These are phyloP conservation scores for Adelphocoris suturalis DNA, from an alignment of 2,888 invertebrate species.

Conservation along the genomic window DNA sequence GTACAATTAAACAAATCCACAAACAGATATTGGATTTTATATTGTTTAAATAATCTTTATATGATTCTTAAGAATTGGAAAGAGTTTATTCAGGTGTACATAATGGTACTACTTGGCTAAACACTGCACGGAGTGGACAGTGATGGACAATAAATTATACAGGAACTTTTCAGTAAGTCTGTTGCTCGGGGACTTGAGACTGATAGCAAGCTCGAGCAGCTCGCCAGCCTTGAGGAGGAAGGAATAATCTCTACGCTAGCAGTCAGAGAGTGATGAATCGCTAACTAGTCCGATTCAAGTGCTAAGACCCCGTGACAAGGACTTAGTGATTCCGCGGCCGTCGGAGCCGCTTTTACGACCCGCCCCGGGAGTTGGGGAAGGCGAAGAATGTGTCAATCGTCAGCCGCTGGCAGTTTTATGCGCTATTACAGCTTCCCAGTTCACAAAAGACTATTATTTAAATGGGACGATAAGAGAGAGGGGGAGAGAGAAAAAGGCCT, in stretches of 20 bases:
- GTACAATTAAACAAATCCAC: too few relatives aligned
- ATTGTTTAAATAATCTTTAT: too few relatives aligned
- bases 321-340: slow-evolving; percentile 59
- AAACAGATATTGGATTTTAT: too few relatives aligned
- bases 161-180: not conserved
- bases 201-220: slow-evolving; percentile 16
- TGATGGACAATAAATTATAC: not conserved
- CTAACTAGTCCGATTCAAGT: slow-evolving; percentile 69
- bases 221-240: slow-evolving; percentile 24
- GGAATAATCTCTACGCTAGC: slow-evolving; percentile 30
- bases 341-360: slow-evolving; percentile 65
- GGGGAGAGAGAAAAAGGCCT: slow-evolving; percentile 38
- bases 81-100: too few relatives aligned
- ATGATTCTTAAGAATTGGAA: too few relatives aligned
- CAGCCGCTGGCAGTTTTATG: slow-evolving; percentile 66
- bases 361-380: not conserved
- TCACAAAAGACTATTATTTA: slow-evolving; percentile 70
- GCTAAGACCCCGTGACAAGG: slow-evolving; percentile 63
- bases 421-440: slow-evolving; percentile 67
- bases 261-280: slow-evolving; percentile 67
- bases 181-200: not conserved
- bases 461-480: slow-evolving; percentile 54
- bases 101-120: too few relatives aligned
- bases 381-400: slow-evolving; percentile 68
- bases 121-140: not conserved